phyloP scores from a whole-genome alignment of 92 coral and sea anemone species.

The Nematostella vectensis region DNA sequence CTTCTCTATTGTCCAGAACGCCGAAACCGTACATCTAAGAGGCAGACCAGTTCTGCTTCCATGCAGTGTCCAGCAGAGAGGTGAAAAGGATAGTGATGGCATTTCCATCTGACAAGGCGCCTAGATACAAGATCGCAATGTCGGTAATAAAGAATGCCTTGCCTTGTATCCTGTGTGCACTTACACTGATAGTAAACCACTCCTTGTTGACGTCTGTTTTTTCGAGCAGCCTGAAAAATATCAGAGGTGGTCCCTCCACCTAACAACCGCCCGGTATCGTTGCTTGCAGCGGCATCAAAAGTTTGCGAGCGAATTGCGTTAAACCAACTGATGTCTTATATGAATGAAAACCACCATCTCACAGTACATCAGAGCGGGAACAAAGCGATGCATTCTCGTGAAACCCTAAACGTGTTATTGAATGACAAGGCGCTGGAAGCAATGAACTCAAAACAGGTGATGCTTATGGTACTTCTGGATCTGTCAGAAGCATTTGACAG shows the following conservation, averaged over 20 bases:
- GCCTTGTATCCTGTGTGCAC: constrained; percentile 10
- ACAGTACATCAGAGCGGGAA: constrained; percentile 42
- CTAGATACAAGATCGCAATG: constrained; percentile 22
- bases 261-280: constrained; percentile 26
- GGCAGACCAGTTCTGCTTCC: constrained; percentile 7
- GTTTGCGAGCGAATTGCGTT: constrained; percentile 35
- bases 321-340: constrained; percentile 16
- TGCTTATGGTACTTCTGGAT: constrained; percentile 15
- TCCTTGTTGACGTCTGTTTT: constrained; percentile 19
- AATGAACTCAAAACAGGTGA: constrained; percentile 25
- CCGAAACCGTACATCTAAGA: background rate
- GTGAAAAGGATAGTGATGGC: constrained; percentile 3
- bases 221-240: too few relatives aligned
- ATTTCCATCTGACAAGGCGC: constrained; percentile 26
- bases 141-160: constrained; percentile 13
- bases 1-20: background rate
- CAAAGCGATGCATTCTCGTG: constrained; percentile 27
- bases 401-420: constrained; percentile 13
- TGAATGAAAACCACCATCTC: constrained; percentile 12
- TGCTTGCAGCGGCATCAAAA: constrained; percentile 32
- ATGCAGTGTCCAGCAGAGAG: constrained; percentile 4
- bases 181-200: constrained; percentile 15
- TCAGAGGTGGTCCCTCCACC: too few relatives aligned
- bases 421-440: constrained; percentile 22
- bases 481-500: constrained; percentile 25